Percentiles rank a stretch among this genome's conserved stretches.
Conservation (phyloP, 1,140 invertebrate genomes). For the Drosophila setifemur region DNA sequence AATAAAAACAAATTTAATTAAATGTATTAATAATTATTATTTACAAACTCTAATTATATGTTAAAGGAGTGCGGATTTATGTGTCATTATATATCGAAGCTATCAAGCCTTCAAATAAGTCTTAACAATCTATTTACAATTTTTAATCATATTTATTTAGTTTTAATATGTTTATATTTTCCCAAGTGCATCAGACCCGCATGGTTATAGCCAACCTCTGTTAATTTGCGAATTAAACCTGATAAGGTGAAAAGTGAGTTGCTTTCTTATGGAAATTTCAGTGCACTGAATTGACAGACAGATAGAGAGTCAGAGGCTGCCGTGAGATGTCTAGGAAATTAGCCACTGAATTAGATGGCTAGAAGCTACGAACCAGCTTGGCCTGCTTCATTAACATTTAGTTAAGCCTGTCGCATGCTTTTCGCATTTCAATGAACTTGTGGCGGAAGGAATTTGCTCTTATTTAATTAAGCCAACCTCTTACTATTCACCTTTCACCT, state of each 20-base stretch:
- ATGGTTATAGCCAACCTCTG: background rate
- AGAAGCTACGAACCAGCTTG: conserved; percentile 1
- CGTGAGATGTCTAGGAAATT: conserved; percentile 47
- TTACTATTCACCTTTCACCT: no score
- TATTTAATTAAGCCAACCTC: conserved; percentile 60
- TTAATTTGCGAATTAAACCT: conserved; percentile 51
- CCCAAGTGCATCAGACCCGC: background rate
- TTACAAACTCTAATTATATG: no score
- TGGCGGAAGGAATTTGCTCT: conserved; percentile 48
- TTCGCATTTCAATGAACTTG: conserved; percentile 46
- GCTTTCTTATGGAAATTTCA: conserved; percentile 25
- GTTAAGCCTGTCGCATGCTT: conserved; percentile 22
- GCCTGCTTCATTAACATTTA: conserved; percentile 49
- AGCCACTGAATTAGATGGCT: conserved; percentile 38
- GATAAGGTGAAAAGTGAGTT: conserved; percentile 55
- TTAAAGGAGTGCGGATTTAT: no score
- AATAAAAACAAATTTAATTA: no score
- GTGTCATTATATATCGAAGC: no score
- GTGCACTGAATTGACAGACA: conserved; percentile 7
- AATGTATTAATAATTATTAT: background rate
- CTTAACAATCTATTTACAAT: no score
- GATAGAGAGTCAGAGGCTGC: background rate
- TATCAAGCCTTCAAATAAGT: no score
- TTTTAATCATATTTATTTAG: background rate
- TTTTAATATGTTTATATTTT: background rate